Evolutionary conservation across 2,113 vertebrate species (phyloP).

Genomic region (Lagopus muta): DNA sequence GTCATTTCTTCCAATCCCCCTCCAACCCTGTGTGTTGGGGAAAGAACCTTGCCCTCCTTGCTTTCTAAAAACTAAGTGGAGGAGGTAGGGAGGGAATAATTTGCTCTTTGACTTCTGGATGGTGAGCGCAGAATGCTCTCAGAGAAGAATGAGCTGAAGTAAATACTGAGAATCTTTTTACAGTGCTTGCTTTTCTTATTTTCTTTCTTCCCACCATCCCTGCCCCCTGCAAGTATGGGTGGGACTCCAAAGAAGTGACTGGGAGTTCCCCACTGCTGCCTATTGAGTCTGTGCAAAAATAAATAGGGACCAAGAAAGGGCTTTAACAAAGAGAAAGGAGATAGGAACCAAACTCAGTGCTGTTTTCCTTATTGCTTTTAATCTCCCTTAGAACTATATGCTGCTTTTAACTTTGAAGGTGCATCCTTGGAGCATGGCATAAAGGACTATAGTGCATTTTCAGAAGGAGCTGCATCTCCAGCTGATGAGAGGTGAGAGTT

Average conservation of each 20-base stretch:
- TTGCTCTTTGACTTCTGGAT: neutral
- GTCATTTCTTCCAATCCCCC: neutral
- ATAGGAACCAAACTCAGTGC: neutral
- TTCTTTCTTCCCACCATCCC: rapidly evolving
- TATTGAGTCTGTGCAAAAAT: neutral
- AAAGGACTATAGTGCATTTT: neutral
- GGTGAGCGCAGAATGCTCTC: rapidly evolving
- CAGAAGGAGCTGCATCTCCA: rapidly evolving
- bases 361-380: neutral
- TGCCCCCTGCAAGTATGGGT: neutral
- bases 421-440: neutral
- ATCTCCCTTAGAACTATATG: neutral
- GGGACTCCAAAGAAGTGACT: neutral
- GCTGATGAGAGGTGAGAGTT: neutral
- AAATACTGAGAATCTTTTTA: neutral
- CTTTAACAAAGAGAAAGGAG: neutral
- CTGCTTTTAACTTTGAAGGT: neutral
- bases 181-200: neutral
- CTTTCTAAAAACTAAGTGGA: neutral
- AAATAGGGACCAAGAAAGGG: neutral
- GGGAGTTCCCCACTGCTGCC: neutral
- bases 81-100: neutral
- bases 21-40: neutral
- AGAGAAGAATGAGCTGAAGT: neutral
- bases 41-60: rapidly evolving